Evolutionary conservation across 2,113 vertebrate species (phyloP).

Genomic region (Megatriorchis doriae): DNA sequence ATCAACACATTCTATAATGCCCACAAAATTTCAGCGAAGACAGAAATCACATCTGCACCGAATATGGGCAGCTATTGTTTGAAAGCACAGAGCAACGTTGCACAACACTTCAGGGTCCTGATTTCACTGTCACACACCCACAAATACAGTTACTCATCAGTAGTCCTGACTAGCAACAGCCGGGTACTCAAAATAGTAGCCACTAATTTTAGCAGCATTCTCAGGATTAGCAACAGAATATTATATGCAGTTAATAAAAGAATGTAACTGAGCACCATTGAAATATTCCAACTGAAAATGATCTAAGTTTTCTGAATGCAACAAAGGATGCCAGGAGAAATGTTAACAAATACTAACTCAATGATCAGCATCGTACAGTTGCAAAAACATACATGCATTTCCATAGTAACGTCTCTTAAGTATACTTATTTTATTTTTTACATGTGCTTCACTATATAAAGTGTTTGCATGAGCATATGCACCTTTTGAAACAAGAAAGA

Average conservation of each 20-base stretch:
- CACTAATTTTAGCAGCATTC: not conserved
- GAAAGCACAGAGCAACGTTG: not conserved
- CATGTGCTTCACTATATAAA: not conserved
- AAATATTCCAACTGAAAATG: not conserved
- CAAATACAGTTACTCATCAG: not conserved
- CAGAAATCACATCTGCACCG: not conserved
- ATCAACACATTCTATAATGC: not conserved
- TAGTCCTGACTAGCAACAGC: not conserved
- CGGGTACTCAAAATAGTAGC: not conserved
- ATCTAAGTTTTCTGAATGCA: not conserved
- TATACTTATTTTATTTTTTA: not conserved
- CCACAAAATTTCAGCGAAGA: not conserved
- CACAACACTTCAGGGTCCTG: not conserved
- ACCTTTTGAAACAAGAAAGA: not conserved
- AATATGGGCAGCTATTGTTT: not conserved
- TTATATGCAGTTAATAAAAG: not conserved
- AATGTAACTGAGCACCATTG: not conserved
- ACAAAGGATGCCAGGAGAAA: not conserved
- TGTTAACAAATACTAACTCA: not conserved
- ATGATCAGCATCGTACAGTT: not conserved
- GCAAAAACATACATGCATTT: not conserved
- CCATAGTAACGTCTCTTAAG: not conserved
- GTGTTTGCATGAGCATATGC: not conserved
- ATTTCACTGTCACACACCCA: not conserved
- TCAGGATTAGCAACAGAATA: not conserved